A percentile compares a stretch with the other conserved stretches of the same genome.
These are phyloP conservation scores for Tiliacea aurago DNA, from an alignment of 2,888 invertebrate genomes.

Conservation along the genomic window DNA sequence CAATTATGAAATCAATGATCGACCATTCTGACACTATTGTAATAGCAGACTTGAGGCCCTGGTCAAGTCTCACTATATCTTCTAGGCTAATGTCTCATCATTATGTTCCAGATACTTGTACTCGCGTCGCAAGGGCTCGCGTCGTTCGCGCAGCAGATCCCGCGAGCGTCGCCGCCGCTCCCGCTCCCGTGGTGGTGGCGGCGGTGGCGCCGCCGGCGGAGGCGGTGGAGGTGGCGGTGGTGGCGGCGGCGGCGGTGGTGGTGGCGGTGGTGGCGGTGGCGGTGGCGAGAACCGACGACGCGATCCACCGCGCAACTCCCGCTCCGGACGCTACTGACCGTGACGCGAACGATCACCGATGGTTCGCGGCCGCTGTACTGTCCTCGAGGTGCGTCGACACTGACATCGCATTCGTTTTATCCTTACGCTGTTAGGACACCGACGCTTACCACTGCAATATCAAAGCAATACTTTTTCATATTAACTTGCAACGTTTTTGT, in stretches of 20 bases:
- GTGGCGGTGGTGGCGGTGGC: conserved; percentile 7
- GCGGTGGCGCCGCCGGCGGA: conserved; percentile 13
- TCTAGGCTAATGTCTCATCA: background rate
- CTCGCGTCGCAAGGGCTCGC: conserved; percentile 91
- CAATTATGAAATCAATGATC: no score
- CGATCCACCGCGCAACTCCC: conserved; percentile 88
- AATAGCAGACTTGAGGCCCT: no score
- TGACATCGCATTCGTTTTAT: conserved; percentile 13
- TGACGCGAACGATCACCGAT: background rate
- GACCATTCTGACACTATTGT: no score
- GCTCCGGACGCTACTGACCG: conserved; percentile 89
- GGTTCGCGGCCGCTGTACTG: conserved; percentile 2
- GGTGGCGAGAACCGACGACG: conserved; percentile 81
- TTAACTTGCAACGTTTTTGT: background rate
- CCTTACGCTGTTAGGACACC: background rate
- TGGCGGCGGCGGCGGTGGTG: conserved; percentile 10
- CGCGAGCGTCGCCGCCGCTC: conserved; percentile 91
- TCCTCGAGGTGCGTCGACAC: conserved; percentile 26
- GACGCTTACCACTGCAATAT: background rate
- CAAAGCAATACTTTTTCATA: conserved; percentile 1
- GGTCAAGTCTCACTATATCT: background rate
- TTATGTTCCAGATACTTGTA: conserved; percentile 91
- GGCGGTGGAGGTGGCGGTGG: conserved; percentile 9
- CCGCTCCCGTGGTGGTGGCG: conserved; percentile 83
- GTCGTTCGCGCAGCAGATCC: conserved; percentile 81